phyloP scores from a whole-genome alignment of 2,888 invertebrate genomes.

The Harpagoxenus sublaevis region DNA sequence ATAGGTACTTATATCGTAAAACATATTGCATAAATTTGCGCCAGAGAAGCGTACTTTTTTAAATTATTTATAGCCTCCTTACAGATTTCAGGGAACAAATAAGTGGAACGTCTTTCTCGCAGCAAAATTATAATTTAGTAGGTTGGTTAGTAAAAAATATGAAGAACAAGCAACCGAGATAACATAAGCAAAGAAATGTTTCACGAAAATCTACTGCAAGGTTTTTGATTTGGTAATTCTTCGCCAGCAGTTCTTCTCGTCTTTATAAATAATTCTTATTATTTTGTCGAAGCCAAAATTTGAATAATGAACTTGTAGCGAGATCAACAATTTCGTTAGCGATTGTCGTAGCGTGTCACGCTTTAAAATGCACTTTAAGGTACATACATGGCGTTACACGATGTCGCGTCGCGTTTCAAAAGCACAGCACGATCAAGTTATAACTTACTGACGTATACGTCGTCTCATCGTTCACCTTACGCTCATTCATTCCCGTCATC shows the following conservation, averaged over 20 bases:
- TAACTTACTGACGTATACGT: not conserved
- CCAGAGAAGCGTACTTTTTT: not conserved
- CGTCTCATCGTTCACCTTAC: slow-evolving; percentile 28
- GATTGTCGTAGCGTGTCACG: not conserved
- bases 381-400: not conserved
- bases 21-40: slow-evolving; percentile 16
- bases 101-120: not conserved
- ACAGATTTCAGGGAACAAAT: not conserved
- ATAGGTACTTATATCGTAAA: not conserved
- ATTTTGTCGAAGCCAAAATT: slow-evolving; percentile 8
- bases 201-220: not conserved
- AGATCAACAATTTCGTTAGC: not conserved
- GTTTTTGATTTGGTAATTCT: slow-evolving; percentile 6
- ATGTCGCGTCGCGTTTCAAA: slow-evolving; percentile 11
- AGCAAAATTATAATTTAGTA: slow-evolving; percentile 5
- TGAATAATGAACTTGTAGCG: not conserved
- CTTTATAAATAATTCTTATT: not conserved
- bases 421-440: slow-evolving; percentile 16
- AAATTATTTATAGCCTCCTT: not conserved
- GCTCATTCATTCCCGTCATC: slow-evolving; percentile 22
- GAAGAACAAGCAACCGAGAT: not conserved
- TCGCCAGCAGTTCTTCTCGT: not conserved
- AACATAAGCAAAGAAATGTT: not conserved
- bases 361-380: not conserved
- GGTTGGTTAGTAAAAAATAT: not conserved